A percentile compares a stretch with the other conserved stretches of the same genome.
Evolutionary conservation across 2,797 vertebrate genomes (phyloP).

Genomic region (Anguilla pacifica): DNA sequence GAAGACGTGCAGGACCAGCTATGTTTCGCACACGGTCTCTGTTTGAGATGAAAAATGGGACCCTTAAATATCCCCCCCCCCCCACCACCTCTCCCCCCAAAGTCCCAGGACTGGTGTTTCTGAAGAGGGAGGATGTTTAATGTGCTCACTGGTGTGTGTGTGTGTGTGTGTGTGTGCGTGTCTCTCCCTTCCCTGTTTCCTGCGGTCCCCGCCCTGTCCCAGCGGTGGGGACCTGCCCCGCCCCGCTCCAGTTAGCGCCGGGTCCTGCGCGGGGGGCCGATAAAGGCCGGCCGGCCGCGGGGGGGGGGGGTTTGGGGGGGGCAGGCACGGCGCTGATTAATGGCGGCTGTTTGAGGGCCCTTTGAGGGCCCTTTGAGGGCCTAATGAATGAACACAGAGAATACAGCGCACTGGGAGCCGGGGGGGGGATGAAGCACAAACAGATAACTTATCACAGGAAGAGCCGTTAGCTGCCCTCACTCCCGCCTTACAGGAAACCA

Average conservation of each 20-base stretch:
- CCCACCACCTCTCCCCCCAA: neutral
- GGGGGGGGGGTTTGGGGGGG: too few species aligned
- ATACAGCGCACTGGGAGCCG: conserved; percentile 37
- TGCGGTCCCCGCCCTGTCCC: conserved; percentile 25
- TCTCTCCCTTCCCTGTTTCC: neutral
- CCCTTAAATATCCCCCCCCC: neutral
- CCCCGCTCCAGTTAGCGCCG: neutral
- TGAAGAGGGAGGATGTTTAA: neutral
- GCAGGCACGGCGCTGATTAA: conserved; percentile 35
- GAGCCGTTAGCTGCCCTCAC: conserved; percentile 58
- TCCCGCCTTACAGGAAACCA: conserved; percentile 60
- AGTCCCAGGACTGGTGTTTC: neutral
- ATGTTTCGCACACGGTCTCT: neutral
- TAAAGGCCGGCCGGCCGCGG: too few species aligned
- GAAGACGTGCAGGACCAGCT: neutral
- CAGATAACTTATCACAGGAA: conserved; percentile 66
- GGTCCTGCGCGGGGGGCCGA: neutral
- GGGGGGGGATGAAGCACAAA: conserved; percentile 32
- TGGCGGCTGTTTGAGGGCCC: conserved; percentile 19
- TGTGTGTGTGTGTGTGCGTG: neutral
- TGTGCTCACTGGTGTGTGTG: neutral
- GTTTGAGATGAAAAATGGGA: conserved; percentile 39
- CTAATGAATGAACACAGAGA: conserved; percentile 45
- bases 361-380: conserved; percentile 38
- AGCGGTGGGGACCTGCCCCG: neutral